Evolutionary conservation across 2,113 vertebrate species (phyloP).

Genomic region (Oreochromis niloticus): DNA sequence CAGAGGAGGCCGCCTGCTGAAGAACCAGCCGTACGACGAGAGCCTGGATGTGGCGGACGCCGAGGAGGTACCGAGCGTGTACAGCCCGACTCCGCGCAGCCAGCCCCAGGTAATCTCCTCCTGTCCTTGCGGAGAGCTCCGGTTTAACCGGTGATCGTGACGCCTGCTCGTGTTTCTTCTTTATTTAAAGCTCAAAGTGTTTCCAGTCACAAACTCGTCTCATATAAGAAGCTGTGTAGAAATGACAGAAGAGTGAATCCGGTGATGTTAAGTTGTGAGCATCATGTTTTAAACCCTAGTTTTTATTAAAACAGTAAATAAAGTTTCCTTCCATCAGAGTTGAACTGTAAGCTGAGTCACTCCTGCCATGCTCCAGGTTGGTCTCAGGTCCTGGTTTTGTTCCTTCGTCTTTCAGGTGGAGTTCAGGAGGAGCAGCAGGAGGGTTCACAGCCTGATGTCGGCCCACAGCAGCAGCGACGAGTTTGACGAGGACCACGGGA

Average conservation of each 20-base stretch:
- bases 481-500: conserved; percentile 63
- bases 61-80: conserved; percentile 74
- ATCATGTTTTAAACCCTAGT: not conserved
- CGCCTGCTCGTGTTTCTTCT: not conserved
- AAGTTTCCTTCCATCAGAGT: not conserved
- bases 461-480: conserved; percentile 73
- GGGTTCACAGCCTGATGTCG: conserved; percentile 56
- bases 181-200: not conserved
- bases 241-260: not conserved
- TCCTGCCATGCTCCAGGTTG: not conserved
- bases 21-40: conserved; percentile 88
- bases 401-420: not conserved
- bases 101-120: not conserved
- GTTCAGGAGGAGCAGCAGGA: conserved; percentile 35
- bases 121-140: rapidly evolving
- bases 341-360: not conserved
- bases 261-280: not conserved
- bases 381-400: not conserved
- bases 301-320: not conserved
- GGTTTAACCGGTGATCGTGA: rapidly evolving
- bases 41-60: conserved; percentile 82
- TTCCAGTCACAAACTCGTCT: not conserved
- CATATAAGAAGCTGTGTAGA: not conserved
- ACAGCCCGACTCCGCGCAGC: conserved; percentile 60
- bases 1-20: conserved; percentile 57